Percentiles rank a stretch among this genome's conserved stretches.
These are phyloP conservation scores for Acrocephalus kingi DNA, from an alignment of 2,113 vertebrate species.

Conservation along the genomic window DNA sequence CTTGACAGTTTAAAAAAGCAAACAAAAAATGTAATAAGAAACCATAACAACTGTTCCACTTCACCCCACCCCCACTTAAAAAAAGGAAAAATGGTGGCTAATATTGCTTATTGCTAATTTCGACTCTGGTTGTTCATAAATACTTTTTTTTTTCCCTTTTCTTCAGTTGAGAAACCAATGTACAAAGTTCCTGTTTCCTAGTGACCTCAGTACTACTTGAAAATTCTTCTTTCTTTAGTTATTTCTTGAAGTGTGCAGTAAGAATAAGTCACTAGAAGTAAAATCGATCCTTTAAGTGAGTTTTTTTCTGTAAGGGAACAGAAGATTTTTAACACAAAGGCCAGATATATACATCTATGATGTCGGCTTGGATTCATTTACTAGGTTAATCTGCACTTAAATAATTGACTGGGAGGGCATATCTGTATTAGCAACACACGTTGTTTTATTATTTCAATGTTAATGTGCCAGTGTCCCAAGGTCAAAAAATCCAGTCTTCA, in stretches of 20 bases:
- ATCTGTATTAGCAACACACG: not conserved
- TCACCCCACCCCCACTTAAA: not conserved
- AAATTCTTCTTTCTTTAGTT: not conserved
- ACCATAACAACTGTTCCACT: rapidly evolving
- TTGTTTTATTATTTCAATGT: not conserved
- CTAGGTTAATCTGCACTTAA: not conserved
- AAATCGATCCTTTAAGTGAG: not conserved
- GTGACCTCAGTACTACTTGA: not conserved
- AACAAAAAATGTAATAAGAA: not conserved
- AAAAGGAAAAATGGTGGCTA: not conserved
- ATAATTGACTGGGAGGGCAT: not conserved
- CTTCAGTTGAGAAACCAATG: not conserved
- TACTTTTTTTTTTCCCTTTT: not conserved
- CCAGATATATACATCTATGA: rapidly evolving
- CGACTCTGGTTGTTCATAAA: not conserved
- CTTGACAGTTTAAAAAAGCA: not conserved
- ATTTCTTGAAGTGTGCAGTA: not conserved
- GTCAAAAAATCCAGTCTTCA: not conserved
- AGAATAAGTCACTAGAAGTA: not conserved
- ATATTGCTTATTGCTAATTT: not conserved
- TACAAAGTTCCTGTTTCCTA: not conserved
- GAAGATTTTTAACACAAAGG: not conserved
- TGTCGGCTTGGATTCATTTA: not conserved
- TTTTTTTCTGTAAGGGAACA: not conserved
- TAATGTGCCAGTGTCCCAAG: not conserved